Evolutionary conservation across 2,113 vertebrate genomes (phyloP), one percentile per base, ranked within the genome.

Genomic region (Clarias batrachus): DNA sequence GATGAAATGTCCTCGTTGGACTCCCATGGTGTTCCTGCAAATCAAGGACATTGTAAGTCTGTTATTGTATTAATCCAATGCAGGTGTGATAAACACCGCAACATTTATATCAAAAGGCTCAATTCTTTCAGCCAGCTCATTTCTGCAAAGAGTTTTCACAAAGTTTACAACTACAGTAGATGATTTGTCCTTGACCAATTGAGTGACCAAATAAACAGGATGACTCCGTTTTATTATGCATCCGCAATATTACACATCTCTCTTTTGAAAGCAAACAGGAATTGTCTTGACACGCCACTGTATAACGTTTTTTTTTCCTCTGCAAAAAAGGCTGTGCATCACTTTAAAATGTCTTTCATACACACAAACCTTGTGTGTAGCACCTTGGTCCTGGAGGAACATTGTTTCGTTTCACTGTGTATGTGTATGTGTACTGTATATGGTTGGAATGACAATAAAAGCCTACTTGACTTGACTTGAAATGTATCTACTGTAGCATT

Each of bases 1-100:
- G 91, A 84, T 82, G 92, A 92, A 90, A 87, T 82, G 3, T 92
- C 87, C 27, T 97, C 95, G 89, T 95, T 94, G 17, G 93, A 92
- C 86, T 94, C 93, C 91, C 93, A 96, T 27, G 92, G 91, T 14
- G 85, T 66, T 81, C 89, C 95, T 96, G 87, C 14, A 91, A 91
- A 17, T 84, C 33, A 41, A 85, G 84, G 12, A 87, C 1, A 81
- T 48, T 48, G 48, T 8, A 65, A 81, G 19, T 30, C 6, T 78
- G 11, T 80, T 12, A 33, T 59, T 78, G 13, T n/a, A 30, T 9
- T 78, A 4, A 52, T 54, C 12, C 21, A 9, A 30, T 56, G 16
- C 19, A 30, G 52, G 21, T 76, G n/a, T 3, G 2, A 12, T 12
- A 19, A 59, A 59, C 16, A 59, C 57, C 3, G 16, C 2, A 59